Percentiles rank a stretch among this genome's conserved stretches.
Evolutionary conservation across 2,797 vertebrate genomes (phyloP).

Genomic region (Hafferia zeledoni): DNA sequence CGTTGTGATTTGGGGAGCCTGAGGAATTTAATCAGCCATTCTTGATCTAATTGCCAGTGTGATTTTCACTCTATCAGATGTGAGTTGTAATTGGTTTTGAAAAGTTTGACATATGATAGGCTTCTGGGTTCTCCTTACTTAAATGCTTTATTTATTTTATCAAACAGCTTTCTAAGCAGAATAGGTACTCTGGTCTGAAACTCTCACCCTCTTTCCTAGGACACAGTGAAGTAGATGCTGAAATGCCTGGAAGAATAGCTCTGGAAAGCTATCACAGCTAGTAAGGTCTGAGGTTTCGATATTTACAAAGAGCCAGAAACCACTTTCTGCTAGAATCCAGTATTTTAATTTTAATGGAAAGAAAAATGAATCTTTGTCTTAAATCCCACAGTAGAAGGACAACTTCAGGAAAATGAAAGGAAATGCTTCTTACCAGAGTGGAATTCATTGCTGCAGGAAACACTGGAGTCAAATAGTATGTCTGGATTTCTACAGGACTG

Average conservation of each 20-base stretch:
- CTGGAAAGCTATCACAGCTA: neutral
- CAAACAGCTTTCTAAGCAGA: slow-evolving; percentile 8
- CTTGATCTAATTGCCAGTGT: slow-evolving; percentile 59
- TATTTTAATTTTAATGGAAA: neutral
- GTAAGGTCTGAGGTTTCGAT: neutral
- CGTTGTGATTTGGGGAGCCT: slow-evolving; percentile 35
- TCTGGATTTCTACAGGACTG: slow-evolving; percentile 10
- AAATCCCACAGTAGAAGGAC: neutral
- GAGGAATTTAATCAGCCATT: slow-evolving; percentile 63
- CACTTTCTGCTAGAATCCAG: neutral
- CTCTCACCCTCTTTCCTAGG: neutral
- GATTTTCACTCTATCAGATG: slow-evolving; percentile 59
- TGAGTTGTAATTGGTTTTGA: slow-evolving; percentile 27
- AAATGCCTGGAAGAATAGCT: neutral
- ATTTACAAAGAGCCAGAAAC: neutral
- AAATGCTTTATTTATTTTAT: slow-evolving; percentile 39
- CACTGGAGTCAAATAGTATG: neutral
- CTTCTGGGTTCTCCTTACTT: slow-evolving; percentile 23
- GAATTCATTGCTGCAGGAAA: slow-evolving; percentile 36
- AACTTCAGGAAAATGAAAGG: slow-evolving; percentile 47
- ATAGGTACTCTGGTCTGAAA: neutral
- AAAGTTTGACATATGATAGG: slow-evolving; percentile 23
- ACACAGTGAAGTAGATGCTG: neutral
- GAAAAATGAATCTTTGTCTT: slow-evolving; percentile 7
- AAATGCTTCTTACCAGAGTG: slow-evolving; percentile 29